Base-by-base conservation (phyloP, 2,888 invertebrate species). In the Harpagoxenus sublaevis region DNA sequence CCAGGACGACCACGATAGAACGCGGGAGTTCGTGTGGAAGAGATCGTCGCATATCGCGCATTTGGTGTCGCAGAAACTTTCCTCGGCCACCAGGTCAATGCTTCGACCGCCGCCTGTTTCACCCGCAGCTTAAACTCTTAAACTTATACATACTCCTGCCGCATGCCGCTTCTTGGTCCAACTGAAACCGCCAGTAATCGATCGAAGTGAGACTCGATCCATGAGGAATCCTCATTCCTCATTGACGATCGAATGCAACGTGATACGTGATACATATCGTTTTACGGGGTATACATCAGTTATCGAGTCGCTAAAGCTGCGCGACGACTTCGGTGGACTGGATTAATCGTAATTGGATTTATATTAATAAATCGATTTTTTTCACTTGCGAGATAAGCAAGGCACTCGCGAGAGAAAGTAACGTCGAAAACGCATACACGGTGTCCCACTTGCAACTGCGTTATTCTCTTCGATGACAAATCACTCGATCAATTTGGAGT, bases 1-100 rank as follows among this genome's bases (percentile, higher is more conserved):
- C 94, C 95, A 96, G 84, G 97, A 97, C 92, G 97, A 98, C 93
- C 98, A 98, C 93, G 98, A 98, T 95, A 97, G 97, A 92, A 98
- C 98, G 12, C 96, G 98, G 82, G 98, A 98, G 94, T 97, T 98
- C 91, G 97, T 98, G 66, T 98, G 98, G 98, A 97, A 96, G 91
- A 96, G 97, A 88, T 98, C 98, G 90, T 97, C 98, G 0, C 97
- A 97, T 94, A 98, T 98, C 90, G 98, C 98, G 23, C 97, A 97
- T 91, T 96, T 98, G 60, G 98, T 98, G 4, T 98, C 98, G 0
- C 97, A 97, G 94, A 98, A 98, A 95, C 95, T 98, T 57, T 96
- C 97, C 5, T 95, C 96, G 6, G 96, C 96, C 5, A 96, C 96
- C 0, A 96, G 95, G 90, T 96, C 96, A n/a, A 96, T 96, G 96